A percentile compares a stretch with the other conserved stretches of the same genome.
Evolutionary conservation across 1,140 invertebrate species (phyloP).

Genomic region (Ctenoplectra terminalis): DNA sequence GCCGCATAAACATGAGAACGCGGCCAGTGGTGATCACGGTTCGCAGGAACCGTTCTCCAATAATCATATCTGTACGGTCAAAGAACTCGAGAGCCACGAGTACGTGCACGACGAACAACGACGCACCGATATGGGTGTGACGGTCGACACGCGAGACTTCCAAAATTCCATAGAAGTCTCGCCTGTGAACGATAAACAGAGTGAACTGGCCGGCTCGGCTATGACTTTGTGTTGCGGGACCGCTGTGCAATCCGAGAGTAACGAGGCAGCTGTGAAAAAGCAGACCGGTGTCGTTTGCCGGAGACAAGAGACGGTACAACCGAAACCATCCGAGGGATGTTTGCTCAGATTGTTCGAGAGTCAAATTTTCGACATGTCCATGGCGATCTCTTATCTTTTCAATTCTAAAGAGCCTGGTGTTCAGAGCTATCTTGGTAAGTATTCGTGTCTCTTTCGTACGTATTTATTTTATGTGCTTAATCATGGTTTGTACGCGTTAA

Average conservation of each 20-base stretch:
- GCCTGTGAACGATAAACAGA: conserved; percentile 59
- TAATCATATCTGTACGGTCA: conserved; percentile 39
- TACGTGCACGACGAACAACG: conserved; percentile 60
- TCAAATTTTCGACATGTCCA: conserved; percentile 98
- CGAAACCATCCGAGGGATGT: conserved; percentile 82
- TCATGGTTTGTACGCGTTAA: neutral
- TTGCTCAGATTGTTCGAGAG: conserved; percentile 97
- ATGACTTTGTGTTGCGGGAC: conserved; percentile 81
- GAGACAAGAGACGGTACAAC: conserved; percentile 77
- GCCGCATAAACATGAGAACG: conserved; percentile 37
- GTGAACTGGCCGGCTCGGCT: conserved; percentile 78
- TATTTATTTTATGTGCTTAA: neutral
- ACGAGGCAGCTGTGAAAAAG: conserved; percentile 65
- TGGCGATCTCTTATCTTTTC: conserved; percentile 98
- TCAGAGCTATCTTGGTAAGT: conserved; percentile 94
- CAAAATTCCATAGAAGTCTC: conserved; percentile 55
- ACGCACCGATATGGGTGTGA: conserved; percentile 36
- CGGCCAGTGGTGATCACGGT: conserved; percentile 53
- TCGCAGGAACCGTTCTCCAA: conserved; percentile 39
- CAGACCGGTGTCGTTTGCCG: conserved; percentile 65
- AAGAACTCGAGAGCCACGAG: conserved; percentile 62
- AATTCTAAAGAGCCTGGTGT: conserved; percentile 99
- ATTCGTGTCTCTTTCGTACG: neutral
- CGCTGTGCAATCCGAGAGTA: conserved; percentile 72
- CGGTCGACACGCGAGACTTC: conserved; percentile 39